Evolutionary conservation across 2,797 vertebrate species (phyloP).

Genomic region (Pantherophis vulpinus): DNA sequence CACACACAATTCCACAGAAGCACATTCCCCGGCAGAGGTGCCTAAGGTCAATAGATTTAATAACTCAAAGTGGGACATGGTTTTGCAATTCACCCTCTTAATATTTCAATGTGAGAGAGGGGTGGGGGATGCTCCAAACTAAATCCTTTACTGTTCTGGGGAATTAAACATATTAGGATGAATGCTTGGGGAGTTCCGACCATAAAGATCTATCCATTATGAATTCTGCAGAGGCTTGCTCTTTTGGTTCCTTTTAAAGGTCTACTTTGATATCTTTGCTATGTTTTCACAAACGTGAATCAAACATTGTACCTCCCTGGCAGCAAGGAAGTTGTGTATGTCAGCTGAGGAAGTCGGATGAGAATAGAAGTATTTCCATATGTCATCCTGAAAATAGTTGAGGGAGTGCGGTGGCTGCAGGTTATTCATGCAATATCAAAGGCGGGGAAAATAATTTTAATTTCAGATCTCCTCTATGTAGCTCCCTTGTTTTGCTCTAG

Average conservation of each 20-base stretch:
- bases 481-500: not conserved
- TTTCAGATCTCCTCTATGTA: not conserved
- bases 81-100: conserved; percentile 37
- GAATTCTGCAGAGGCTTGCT: not conserved
- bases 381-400: not conserved
- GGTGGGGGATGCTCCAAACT: not conserved
- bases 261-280: conserved; percentile 25
- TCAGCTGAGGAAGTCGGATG: not conserved
- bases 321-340: conserved; percentile 24
- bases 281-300: conserved; percentile 34
- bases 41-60: conserved; percentile 64
- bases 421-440: conserved; percentile 20
- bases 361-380: not conserved
- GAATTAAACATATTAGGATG: conserved; percentile 53
- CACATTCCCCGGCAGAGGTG: conserved; percentile 50
- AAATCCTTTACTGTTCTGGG: conserved; percentile 5
- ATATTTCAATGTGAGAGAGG: conserved; percentile 39
- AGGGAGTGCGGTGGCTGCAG: not conserved
- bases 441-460: not conserved
- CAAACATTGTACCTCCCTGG: conserved; percentile 25
- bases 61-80: conserved; percentile 47
- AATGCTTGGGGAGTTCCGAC: conserved; percentile 24
- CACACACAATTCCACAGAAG: conserved; percentile 15
- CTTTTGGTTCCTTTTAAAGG: not conserved
- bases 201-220: conserved; percentile 5